Evolutionary conservation across 2,113 vertebrate species (phyloP).

Genomic region (Aspidoscelis tigris): DNA sequence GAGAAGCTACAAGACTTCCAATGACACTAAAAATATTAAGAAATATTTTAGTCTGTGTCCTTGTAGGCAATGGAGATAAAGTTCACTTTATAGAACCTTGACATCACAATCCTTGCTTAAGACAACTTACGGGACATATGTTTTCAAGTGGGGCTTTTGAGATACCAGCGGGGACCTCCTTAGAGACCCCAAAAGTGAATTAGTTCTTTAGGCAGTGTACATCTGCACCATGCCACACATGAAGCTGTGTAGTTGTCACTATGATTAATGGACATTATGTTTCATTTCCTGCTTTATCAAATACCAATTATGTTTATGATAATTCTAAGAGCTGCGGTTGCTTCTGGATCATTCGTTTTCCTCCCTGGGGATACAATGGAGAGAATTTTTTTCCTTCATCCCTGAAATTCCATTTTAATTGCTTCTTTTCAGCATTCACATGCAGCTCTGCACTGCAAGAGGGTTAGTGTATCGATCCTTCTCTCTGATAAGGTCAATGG

Average conservation of each 20-base stretch:
- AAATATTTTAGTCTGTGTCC: not conserved
- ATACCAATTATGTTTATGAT: constrained; percentile 59
- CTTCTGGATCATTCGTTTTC: constrained; percentile 64
- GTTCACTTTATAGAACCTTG: not conserved
- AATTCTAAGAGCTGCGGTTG: constrained; percentile 44
- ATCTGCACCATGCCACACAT: not conserved
- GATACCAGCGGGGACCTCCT: not conserved
- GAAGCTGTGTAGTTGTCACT: constrained; percentile 47
- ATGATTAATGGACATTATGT: constrained; percentile 54
- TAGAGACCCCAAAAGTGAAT: not conserved
- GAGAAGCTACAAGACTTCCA: not conserved
- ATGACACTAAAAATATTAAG: not conserved
- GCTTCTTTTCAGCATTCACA: constrained; percentile 68
- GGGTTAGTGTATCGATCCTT: constrained; percentile 76
- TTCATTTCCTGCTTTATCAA: constrained; percentile 62
- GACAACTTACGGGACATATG: not conserved
- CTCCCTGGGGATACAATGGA: constrained; percentile 25
- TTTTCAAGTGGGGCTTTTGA: not conserved
- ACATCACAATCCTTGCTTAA: not conserved
- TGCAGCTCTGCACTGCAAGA: constrained; percentile 55
- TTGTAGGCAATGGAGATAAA: not conserved
- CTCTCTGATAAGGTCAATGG: constrained; percentile 81
- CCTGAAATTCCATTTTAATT: constrained; percentile 70
- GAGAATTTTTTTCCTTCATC: constrained; percentile 40
- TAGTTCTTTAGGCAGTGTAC: not conserved